Conservation (phyloP, 2,888 invertebrate genomes). For the Parnassius orleans region DNA sequence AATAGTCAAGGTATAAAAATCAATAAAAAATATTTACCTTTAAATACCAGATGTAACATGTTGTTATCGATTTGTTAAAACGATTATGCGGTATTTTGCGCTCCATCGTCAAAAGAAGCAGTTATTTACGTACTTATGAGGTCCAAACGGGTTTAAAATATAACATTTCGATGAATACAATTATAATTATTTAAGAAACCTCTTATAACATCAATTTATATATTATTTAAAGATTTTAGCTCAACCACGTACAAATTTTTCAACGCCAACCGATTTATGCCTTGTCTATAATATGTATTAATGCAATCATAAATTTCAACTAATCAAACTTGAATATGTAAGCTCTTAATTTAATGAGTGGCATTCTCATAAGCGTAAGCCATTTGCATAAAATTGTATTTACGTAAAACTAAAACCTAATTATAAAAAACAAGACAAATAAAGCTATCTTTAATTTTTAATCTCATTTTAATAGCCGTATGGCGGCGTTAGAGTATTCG, state of each 20-base stretch:
- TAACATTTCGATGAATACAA: conserved; percentile 6
- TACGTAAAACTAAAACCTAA: neutral
- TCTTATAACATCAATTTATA: conserved; percentile 5
- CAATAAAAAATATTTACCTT: conserved; percentile 7
- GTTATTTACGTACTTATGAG: conserved; percentile 13
- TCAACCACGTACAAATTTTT: too few species aligned
- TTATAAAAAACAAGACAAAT: neutral
- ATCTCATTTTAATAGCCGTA: too few species aligned
- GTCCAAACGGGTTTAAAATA: conserved; percentile 15
- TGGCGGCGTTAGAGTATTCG: too few species aligned
- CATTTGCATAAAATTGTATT: too few species aligned
- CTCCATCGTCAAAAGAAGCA: conserved; percentile 14
- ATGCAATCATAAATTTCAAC: too few species aligned
- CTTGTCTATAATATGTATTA: too few species aligned
- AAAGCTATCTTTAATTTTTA: too few species aligned
- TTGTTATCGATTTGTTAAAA: conserved; percentile 13
- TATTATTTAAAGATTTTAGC: conserved; percentile 5
- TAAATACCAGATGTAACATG: conserved; percentile 12
- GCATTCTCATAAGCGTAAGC: too few species aligned
- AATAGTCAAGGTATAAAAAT: neutral
- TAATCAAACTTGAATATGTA: too few species aligned
- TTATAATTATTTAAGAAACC: conserved; percentile 5
- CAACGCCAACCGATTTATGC: too few species aligned
- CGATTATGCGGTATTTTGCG: conserved; percentile 12
- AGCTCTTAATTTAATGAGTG: too few species aligned